Evolutionary conservation across 2,113 vertebrate species (phyloP), one percentile per base, ranked within the genome.

Genomic region (Marmota flaviventris): DNA sequence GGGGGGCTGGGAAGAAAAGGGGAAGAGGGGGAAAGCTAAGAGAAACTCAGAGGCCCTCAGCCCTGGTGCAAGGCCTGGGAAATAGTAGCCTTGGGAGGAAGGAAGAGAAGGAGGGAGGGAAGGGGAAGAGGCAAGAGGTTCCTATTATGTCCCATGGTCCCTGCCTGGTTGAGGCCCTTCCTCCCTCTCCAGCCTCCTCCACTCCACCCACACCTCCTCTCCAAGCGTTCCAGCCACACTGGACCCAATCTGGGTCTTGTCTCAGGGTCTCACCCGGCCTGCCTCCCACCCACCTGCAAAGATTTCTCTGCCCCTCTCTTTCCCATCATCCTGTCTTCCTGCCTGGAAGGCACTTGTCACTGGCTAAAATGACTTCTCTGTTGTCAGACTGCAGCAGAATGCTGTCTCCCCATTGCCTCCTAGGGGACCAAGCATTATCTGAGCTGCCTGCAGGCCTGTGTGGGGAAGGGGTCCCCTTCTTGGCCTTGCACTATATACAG

Each of bases 11-110:
- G 91, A 95, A 96, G 85, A 61, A 97, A 97, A 79, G 95, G 45
- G 18, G 89, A 93, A 76, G 94, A 96, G 85, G 83, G 83, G 95
- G 89, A 96, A 97, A 92, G 95, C 84, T 18, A 0, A 0, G 86
- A 92, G 96, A 94, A 95, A 97, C n/a, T 90, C 56, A 51, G 45
- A 53, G 67, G 89, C 76, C 67, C 34, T 84, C 89, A 53, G 85
- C 45, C 56, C 53, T 92, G 79, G 92, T 73, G 67, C 77, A 39
- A 39, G 39, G 95, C 84, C 90, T 95, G 83, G 70, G 95, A 92
- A 92, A 96, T 96, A 97, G 95, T 94, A 97, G 96, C 95, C 82
- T 70, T 20, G 37, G 93, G 90, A 94, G 92, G 90, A 72, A 6
- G 6, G 85, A 79, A 91, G 89, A 78, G 61, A 93, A 92, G 90